A percentile compares a stretch with the other conserved stretches of the same genome.
phyloP scores from a whole-genome alignment of 2,888 invertebrate species.

The Ichneumoninae sp. region DNA sequence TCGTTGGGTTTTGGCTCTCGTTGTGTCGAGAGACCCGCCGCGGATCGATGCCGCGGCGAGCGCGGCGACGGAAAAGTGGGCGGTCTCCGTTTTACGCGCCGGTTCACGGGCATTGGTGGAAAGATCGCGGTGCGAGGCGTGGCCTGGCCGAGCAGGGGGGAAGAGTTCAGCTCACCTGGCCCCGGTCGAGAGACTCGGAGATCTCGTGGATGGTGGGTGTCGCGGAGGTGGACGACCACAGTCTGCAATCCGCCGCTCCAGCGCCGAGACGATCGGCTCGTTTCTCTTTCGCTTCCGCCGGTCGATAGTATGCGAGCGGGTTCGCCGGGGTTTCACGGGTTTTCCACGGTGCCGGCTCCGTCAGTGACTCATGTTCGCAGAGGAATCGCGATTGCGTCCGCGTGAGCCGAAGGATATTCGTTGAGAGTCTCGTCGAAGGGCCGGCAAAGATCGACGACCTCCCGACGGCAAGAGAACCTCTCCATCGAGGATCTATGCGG shows the following conservation, averaged over 20 bases:
- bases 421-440: not conserved
- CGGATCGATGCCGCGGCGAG: conserved; percentile 66
- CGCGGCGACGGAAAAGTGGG: conserved; percentile 40
- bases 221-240: conserved; percentile 78
- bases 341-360: not conserved
- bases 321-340: conserved; percentile 39
- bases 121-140: conserved; percentile 50
- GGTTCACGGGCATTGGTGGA: conserved; percentile 41
- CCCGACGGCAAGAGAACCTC: conserved; percentile 48
- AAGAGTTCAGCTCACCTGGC: conserved; percentile 60
- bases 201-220: conserved; percentile 66
- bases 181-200: conserved; percentile 19
- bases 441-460: conserved; percentile 14
- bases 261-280: conserved; percentile 76
- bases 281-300: conserved; percentile 71
- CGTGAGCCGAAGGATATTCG: not conserved
- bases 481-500: conserved; percentile 19
- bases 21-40: conserved; percentile 56
- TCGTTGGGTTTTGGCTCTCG: conserved; percentile 28
- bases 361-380: conserved; percentile 5
- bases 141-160: conserved; percentile 27
- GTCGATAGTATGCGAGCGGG: conserved; percentile 49
- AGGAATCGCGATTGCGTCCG: not conserved
- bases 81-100: conserved; percentile 33
- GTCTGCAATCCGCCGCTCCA: conserved; percentile 80